phyloP scores from a whole-genome alignment of 2,888 invertebrate species.

The Nymphalis c-album region DNA sequence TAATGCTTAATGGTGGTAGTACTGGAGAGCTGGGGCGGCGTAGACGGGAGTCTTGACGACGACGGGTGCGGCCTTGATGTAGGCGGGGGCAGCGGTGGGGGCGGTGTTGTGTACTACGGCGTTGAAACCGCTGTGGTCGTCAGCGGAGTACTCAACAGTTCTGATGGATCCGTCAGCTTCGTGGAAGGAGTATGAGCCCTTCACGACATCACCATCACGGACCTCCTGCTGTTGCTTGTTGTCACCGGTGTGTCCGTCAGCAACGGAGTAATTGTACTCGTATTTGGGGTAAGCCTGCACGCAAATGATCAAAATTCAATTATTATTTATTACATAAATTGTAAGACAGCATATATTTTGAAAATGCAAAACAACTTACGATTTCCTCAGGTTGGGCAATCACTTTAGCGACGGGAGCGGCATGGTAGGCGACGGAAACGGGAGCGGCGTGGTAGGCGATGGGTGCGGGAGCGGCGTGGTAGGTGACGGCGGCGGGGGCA shows the following conservation, averaged over 20 bases:
- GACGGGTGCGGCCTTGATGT: conserved; percentile 58
- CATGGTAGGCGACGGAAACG: conserved; percentile 39
- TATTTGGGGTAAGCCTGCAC: conserved; percentile 58
- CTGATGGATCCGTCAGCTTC: conserved; percentile 77
- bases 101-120: conserved; percentile 65
- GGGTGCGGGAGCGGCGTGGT: conserved; percentile 44
- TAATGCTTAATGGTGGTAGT: conserved; percentile 1
- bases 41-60: conserved; percentile 60
- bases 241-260: conserved; percentile 77
- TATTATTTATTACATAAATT: background rate
- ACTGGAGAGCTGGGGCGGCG: conserved; percentile 7
- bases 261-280: conserved; percentile 74
- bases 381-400: conserved; percentile 47
- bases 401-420: conserved; percentile 40
- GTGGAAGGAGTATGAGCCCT: conserved; percentile 74
- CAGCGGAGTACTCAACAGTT: conserved; percentile 75
- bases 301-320: background rate
- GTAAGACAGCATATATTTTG: background rate
- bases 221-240: conserved; percentile 73
- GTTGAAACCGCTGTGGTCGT: conserved; percentile 73
- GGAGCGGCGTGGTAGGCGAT: conserved; percentile 41
- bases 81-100: conserved; percentile 55
- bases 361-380: conserved; percentile 31
- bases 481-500: conserved; percentile 45
- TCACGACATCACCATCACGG: conserved; percentile 74